Evolutionary conservation across 2,113 vertebrate genomes (phyloP).

Genomic region (Terrapene triunguis): DNA sequence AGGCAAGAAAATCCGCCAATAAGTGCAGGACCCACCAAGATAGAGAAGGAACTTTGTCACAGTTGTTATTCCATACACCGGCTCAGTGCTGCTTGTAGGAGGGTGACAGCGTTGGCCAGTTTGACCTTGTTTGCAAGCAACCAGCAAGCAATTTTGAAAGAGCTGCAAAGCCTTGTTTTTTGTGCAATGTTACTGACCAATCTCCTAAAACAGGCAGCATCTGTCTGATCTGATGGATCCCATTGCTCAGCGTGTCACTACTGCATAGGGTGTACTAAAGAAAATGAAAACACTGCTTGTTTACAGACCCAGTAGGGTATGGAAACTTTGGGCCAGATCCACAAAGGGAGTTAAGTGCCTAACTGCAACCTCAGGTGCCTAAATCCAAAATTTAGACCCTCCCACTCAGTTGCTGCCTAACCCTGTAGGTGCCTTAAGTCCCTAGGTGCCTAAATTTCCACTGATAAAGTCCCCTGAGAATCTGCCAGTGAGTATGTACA

Average conservation of each 20-base stretch:
- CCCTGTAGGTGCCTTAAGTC: not conserved
- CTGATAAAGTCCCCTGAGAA: not conserved
- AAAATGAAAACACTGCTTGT: not conserved
- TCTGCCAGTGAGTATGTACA: not conserved
- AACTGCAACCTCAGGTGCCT: not conserved
- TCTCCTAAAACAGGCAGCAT: not conserved
- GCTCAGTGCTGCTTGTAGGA: not conserved
- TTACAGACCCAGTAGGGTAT: conserved; percentile 37
- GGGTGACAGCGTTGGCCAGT: not conserved
- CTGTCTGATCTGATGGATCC: not conserved
- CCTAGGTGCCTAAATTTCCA: not conserved
- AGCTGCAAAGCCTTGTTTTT: not conserved
- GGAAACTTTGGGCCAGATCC: not conserved
- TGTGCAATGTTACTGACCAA: not conserved
- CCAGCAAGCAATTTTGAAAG: not conserved
- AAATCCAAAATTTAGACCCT: not conserved
- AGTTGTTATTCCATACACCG: rapidly evolving
- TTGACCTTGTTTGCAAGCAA: not conserved
- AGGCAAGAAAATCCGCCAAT: too few species aligned
- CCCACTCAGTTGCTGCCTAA: not conserved
- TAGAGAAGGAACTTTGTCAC: too few species aligned
- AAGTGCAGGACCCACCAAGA: too few species aligned
- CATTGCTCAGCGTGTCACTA: not conserved
- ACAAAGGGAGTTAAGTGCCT: not conserved
- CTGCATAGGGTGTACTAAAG: not conserved